A percentile compares a stretch with the other conserved stretches of the same genome.
Conservation (phyloP, 2,113 vertebrate species). For the Coracopsis vasa region DNA sequence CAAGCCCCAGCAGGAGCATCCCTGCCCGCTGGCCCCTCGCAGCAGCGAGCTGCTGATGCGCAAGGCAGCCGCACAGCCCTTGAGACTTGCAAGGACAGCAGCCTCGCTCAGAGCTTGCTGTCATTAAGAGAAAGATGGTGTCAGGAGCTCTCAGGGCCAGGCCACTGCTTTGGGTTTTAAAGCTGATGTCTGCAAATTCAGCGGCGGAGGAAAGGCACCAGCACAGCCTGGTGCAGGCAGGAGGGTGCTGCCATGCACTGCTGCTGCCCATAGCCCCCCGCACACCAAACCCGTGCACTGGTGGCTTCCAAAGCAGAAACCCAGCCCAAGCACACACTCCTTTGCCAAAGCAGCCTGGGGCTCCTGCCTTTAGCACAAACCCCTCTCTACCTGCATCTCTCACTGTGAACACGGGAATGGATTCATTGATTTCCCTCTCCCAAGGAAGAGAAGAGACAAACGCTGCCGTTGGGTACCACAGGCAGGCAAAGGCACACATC, state of each 20-base stretch:
- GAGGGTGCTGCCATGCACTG: not conserved
- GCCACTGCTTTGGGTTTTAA: not conserved
- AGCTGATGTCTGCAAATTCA: not conserved
- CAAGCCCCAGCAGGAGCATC: not conserved
- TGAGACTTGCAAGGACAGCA: not conserved
- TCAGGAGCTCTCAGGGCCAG: not conserved
- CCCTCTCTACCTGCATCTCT: not conserved
- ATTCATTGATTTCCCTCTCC: not conserved
- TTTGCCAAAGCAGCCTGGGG: not conserved
- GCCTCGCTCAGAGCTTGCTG: not conserved
- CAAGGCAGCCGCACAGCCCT: not conserved
- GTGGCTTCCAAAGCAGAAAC: not conserved
- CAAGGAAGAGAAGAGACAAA: not conserved
- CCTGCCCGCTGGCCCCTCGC: not conserved
- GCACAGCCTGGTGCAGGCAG: not conserved
- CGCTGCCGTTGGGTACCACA: too few relatives aligned
- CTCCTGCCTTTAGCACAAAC: not conserved
- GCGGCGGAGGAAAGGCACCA: not conserved
- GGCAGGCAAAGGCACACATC: not conserved
- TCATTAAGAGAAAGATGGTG: not conserved
- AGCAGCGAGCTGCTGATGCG: not conserved
- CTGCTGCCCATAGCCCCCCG: fast-evolving
- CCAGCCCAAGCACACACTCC: not conserved
- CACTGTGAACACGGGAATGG: fast-evolving
- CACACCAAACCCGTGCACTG: fast-evolving